Base-by-base conservation (phyloP, 2,888 invertebrate species). In the Chloromyia formosa region DNA sequence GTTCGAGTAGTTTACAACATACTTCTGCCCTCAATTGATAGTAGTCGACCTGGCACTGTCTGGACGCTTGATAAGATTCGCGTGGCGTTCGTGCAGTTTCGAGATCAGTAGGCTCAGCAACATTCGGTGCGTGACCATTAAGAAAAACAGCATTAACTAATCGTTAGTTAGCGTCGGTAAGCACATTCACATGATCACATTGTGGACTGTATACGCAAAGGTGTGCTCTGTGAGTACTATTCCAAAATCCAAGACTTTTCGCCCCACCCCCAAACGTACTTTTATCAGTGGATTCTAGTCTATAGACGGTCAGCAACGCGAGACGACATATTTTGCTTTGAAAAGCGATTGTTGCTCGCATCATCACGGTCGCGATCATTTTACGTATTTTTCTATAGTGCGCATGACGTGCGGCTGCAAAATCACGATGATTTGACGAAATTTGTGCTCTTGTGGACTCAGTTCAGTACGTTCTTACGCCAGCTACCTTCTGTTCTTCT, bases 401-500 rank as follows among this genome's bases (percentile, higher is more conserved):
- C 71, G 71, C 71, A 71, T 69, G 69, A 69, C 69, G 18, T 56
- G 18, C 10, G 56, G 58, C 71, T 71, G 42, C 56, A 35, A 71
- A 71, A 71, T 71, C 71, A 71, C 22, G 56, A 71, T 71, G 71
- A 71, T 56, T 71, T 56, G 71, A 71, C 71, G 71, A n/a, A 71
- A 56, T 20, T 35, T 71, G 56, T 18, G 40, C 58, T 71, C 71
- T 71, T 71, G 20, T 58, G 27, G 71, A 56, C n/a, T 66, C 18
- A 27, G 14, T 45, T 66, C 18, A 27, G 14, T 45, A 35, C 27
- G 27, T 35, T 35, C 27, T 35, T 35, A 2, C n/a, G n/a, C n/a
- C n/a, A n/a, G 27, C 2, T 35, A 35, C 27, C 45, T 45, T 66
- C 64, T 42, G 64, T 16, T 64, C n/a, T n/a, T 3, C 14, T 14